phyloP scores from a whole-genome alignment of 2,113 vertebrate genomes.

The Notothenia rossii region DNA sequence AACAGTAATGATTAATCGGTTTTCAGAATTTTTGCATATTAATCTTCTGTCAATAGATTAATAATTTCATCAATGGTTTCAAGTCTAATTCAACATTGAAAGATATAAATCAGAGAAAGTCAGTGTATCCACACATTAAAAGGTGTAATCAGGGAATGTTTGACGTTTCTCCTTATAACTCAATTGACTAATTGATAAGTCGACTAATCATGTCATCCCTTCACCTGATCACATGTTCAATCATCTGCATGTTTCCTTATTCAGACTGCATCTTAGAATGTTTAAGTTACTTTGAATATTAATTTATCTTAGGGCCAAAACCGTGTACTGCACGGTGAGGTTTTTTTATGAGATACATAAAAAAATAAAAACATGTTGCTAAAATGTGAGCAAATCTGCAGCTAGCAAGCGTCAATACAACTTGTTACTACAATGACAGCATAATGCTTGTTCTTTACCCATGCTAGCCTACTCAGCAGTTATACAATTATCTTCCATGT shows the following conservation, averaged over 20 bases:
- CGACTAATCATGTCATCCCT: neutral
- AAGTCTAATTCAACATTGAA: neutral
- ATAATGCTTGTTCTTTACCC: neutral
- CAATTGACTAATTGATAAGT: neutral
- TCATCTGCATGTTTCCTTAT: neutral
- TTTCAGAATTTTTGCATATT: neutral
- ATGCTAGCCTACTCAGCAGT: neutral
- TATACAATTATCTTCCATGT: neutral
- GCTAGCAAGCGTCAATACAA: neutral
- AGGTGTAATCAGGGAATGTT: neutral
- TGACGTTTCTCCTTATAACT: neutral
- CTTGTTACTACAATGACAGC: neutral
- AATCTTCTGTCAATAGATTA: too few species aligned
- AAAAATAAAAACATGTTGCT: neutral
- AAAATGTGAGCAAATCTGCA: constrained; percentile 20
- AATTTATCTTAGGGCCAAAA: neutral
- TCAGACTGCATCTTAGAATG: neutral
- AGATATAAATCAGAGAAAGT: neutral
- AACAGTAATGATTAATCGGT: neutral
- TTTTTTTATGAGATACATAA: neutral
- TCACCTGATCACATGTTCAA: neutral
- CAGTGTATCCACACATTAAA: neutral
- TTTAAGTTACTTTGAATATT: neutral
- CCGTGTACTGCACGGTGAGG: neutral
- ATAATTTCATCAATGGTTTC: neutral